Conservation (phyloP, 2,888 invertebrate species). For the Nasonovia ribisnigri region DNA sequence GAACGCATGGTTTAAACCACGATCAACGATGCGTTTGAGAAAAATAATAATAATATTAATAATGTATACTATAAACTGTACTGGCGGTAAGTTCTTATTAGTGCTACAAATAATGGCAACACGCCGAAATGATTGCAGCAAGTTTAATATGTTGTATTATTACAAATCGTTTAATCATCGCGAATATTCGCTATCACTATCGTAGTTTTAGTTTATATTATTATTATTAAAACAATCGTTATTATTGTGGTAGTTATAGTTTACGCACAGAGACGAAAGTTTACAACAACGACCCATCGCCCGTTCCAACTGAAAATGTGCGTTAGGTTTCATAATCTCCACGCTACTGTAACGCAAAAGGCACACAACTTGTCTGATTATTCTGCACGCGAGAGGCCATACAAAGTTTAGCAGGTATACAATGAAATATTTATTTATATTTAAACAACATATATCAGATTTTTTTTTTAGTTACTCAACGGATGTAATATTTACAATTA, state of each 20-base stretch:
- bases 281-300: not conserved
- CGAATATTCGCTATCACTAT: not conserved
- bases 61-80: not conserved
- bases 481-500: not conserved
- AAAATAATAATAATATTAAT: constrained; percentile 2
- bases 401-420: not conserved
- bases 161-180: not conserved
- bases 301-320: not conserved
- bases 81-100: not conserved
- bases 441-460: not conserved
- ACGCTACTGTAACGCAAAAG: not conserved
- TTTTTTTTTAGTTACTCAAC: not conserved
- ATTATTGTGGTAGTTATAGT: not conserved
- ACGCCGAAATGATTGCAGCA: not conserved
- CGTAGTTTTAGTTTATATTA: not conserved
- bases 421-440: not conserved
- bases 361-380: not conserved
- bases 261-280: not conserved
- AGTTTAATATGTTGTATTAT: not conserved
- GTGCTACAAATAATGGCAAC: not conserved
- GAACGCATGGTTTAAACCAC: not conserved
- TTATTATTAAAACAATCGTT: not conserved
- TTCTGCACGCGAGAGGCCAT: not conserved
- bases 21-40: not conserved
- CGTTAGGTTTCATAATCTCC: not conserved